Evolutionary conservation across 2,797 vertebrate species (phyloP).

Genomic region (Phrynocephalus vlangalii): DNA sequence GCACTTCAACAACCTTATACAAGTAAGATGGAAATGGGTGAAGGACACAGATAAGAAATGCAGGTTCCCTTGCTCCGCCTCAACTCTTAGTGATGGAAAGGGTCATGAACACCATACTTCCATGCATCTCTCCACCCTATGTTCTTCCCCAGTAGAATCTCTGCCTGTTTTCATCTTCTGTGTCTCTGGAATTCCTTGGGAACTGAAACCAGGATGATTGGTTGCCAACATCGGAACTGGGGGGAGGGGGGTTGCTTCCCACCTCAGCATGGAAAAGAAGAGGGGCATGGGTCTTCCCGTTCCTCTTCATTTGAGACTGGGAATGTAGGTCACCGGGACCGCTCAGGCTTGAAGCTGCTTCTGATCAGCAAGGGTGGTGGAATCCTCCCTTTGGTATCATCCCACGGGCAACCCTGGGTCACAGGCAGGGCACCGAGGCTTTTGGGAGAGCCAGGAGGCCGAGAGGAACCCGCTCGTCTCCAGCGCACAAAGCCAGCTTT

Average conservation of each 20-base stretch:
- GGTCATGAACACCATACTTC: too few relatives aligned
- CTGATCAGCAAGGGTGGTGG: conserved; percentile 16
- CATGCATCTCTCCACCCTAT: neutral
- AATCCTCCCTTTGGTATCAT: conserved; percentile 40
- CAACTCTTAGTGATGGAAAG: neutral
- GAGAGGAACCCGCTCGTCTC: conserved; percentile 71
- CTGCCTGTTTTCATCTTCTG: neutral
- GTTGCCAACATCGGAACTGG: neutral
- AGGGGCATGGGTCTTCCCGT: neutral
- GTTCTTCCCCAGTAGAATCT: neutral
- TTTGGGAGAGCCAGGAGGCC: conserved; percentile 64
- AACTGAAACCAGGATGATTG: neutral
- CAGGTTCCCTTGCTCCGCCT: too few relatives aligned
- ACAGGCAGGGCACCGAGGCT: conserved; percentile 80
- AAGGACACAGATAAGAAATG: too few relatives aligned
- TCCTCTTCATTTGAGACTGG: neutral
- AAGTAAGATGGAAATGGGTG: too few relatives aligned
- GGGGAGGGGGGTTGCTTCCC: neutral
- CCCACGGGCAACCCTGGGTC: conserved; percentile 70
- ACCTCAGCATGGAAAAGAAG: neutral
- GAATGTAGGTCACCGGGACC: conserved; percentile 15
- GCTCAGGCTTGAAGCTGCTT: neutral
- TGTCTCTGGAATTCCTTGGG: neutral
- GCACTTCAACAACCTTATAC: too few relatives aligned
- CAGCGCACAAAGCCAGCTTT: conserved; percentile 86